Percentiles rank a stretch among this genome's conserved stretches.
These are phyloP conservation scores for Acrobasis suavella DNA, from an alignment of 2,888 invertebrate species.

Conservation along the genomic window DNA sequence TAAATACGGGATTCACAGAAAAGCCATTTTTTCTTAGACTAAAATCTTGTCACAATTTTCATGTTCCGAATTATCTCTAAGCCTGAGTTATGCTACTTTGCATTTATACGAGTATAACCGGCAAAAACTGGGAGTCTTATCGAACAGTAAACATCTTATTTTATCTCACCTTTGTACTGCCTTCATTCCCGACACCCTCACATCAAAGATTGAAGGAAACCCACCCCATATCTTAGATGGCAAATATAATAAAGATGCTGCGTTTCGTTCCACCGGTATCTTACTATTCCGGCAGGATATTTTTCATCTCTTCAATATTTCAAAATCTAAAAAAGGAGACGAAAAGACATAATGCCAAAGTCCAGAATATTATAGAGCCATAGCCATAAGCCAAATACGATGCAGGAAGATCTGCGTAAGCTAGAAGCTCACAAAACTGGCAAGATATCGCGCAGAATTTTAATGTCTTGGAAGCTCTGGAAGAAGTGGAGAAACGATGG, in stretches of 20 bases:
- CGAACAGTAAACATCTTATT: conserved; percentile 29
- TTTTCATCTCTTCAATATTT: no score
- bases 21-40: background rate
- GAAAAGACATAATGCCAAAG: no score
- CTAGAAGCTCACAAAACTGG: no score
- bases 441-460: no score
- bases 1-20: no score
- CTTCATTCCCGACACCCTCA: conserved; percentile 12
- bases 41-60: background rate
- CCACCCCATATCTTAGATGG: conserved; percentile 1
- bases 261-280: background rate
- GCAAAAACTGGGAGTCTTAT: conserved; percentile 21
- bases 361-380: no score
- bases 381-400: no score
- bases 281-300: no score
- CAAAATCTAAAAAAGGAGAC: no score
- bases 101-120: conserved; percentile 2
- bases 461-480: no score
- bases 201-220: conserved; percentile 27
- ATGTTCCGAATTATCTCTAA: conserved; percentile 7
- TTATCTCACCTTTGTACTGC: conserved; percentile 35
- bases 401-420: no score
- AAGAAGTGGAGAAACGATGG: no score
- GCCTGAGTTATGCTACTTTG: background rate
- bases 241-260: conserved; percentile 4